Base-by-base conservation (phyloP, 2,797 vertebrate species). In the Enteromius viviparus region DNA sequence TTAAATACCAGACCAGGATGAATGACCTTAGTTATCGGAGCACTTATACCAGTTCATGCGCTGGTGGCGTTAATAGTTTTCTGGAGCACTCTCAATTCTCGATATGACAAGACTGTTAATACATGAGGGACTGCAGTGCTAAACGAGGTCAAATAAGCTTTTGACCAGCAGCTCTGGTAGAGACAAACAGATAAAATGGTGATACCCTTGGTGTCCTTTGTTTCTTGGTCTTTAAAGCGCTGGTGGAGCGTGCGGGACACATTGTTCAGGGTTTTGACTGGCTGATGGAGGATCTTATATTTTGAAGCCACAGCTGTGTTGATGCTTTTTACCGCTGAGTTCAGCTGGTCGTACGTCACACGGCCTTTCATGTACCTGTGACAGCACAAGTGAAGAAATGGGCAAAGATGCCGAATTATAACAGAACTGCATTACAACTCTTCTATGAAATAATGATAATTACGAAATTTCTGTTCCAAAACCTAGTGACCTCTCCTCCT, bases 301-400 rank as follows among this genome's bases (percentile, higher is more conserved):
- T 99, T 99, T 62, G 87, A 87, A 3, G 84, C 80, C 21, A 96
- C 82, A 0, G 97, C 93, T 6, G 92, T 87, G 89, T 99, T 99
- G 0, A 99, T 87, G 78, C 91, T 93, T 84, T 93, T 77, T 76
- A 98, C 90, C 0, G 92, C 93, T 6, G 90, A 87, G 21, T 99
- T 99, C 17, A 99, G 89, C 84, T 97, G 96, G 15, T 93, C 93
- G 1, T 93, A 96, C 0, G 94, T 94, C 6, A 97, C 87, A 1
- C 97, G 96, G 12, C 96, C 97, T 87, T 94, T 98, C 96, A 99
- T 94, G 88, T 99, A 99, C 87, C 98, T 99, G 85, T 62, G 58
- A 79, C 10, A 26, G 68, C 10, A 62, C 29, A 21, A 51, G 17
- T 55, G 40, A 74, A 78, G 12, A 69, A 14, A 81, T 6, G 5